Evolutionary conservation across 2,888 invertebrate species (phyloP), one percentile per base, ranked within the genome.

Genomic region (Pammene fasciana): DNA sequence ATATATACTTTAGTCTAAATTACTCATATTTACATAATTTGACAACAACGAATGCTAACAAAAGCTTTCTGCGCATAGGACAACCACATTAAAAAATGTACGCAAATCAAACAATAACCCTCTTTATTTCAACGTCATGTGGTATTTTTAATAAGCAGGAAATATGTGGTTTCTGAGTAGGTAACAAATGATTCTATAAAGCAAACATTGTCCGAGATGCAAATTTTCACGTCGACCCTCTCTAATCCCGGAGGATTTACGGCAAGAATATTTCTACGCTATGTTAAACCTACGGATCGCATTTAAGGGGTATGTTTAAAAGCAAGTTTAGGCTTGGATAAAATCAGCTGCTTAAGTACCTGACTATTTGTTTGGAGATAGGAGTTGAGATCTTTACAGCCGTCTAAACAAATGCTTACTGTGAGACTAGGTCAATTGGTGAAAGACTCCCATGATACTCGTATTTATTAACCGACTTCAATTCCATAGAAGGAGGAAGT

Each of bases 161-260:
- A 48, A 36, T 48, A 36, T 36, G 46, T 46, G 46, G 36, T 36
- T 43, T 57, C 61, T 59, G 55, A n/a, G 43, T 26, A 6, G 50
- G 50, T 62, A 62, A 62, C 50, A 64, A 67, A 67, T 26, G 57
- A 41, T 55, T 48, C 43, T 36, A 67, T 61, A 62, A 56, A 50
- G 50, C 50, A 64, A 41, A 67, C 59, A 68, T 70, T 55, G 65
- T 70, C 70, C 65, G 45, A 38, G 45, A 67, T 57, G 71, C 50
- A 71, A 67, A 64, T 67, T 67, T 56, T 38, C 57, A 43, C 61
- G 67, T 59, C 52, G 36, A 64, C 71, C 71, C 67, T 70, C 52
- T 56, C 52, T 56, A 67, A 67, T 68, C 57, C 52, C 38, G 18
- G 45, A 52, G 68, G 64, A 64, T 68, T 57, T 68, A 64, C 64